Conservation (phyloP, 1,140 invertebrate genomes). For the Caenorhabditis elegans region DNA sequence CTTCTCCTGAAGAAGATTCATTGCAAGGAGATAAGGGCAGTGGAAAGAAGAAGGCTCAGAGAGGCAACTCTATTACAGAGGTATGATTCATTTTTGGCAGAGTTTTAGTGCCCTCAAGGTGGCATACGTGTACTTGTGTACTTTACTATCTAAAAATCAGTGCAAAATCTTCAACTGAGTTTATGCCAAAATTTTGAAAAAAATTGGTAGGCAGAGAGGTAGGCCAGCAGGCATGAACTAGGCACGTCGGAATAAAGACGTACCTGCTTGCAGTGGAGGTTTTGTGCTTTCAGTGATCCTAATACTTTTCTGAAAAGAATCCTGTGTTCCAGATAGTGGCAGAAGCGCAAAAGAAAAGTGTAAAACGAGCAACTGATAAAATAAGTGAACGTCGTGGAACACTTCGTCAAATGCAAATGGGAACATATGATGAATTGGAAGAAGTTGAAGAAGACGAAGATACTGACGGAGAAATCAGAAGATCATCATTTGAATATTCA, state of each 20-base stretch:
- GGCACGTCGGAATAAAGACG: too few species aligned
- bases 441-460: conserved; percentile 26
- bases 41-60: neutral
- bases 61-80: conserved; percentile 14
- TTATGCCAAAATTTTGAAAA: too few species aligned
- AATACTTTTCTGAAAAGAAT: too few species aligned
- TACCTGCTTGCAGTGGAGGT: too few species aligned
- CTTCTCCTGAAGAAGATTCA: conserved; percentile 2
- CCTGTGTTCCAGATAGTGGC: neutral
- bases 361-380: conserved; percentile 1
- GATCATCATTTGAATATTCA: conserved; percentile 10
- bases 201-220: too few species aligned
- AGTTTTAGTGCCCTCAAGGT: neutral
- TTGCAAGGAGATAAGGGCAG: conserved; percentile 3
- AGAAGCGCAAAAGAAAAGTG: neutral
- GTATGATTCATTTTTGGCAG: neutral
- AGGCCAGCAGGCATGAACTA: too few species aligned
- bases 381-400: neutral
- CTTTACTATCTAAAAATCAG: too few species aligned
- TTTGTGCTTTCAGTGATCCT: too few species aligned
- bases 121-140: too few species aligned
- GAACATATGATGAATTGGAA: conserved; percentile 18
- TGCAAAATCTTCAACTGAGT: too few species aligned
- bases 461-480: neutral
- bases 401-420: conserved; percentile 21